phyloP scores from a whole-genome alignment of 2,797 vertebrate species.

The Crypturellus tataupa region DNA sequence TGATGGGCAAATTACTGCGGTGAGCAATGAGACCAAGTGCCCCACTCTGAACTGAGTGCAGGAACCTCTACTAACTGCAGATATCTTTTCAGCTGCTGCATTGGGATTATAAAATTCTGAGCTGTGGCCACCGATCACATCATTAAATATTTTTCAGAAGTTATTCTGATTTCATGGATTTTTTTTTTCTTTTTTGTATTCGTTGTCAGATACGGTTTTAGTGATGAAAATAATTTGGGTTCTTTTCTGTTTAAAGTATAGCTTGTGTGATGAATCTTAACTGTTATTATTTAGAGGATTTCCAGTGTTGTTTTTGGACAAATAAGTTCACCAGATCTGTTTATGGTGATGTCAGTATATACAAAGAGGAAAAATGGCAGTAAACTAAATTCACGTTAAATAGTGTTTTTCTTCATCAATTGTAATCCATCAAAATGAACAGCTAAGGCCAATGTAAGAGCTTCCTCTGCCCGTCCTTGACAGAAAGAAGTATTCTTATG shows the following conservation, averaged over 20 bases:
- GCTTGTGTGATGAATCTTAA: not conserved
- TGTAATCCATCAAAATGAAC: not conserved
- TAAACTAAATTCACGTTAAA: not conserved
- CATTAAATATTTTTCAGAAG: not conserved
- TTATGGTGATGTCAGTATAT: not conserved
- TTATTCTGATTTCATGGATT: not conserved
- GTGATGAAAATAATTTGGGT: not conserved
- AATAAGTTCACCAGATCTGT: not conserved
- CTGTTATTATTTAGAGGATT: not conserved
- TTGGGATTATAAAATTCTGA: not conserved
- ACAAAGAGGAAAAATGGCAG: not conserved
- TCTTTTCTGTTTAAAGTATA: not conserved
- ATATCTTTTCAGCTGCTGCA: not conserved
- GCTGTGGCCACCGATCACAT: not conserved
- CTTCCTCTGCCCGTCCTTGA: not conserved
- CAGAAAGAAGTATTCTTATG: not conserved
- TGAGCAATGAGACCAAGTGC: fast-evolving
- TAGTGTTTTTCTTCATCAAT: not conserved
- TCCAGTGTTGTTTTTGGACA: not conserved
- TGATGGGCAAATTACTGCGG: not conserved
- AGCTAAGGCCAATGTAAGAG: not conserved
- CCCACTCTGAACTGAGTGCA: not conserved
- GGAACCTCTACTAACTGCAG: not conserved
- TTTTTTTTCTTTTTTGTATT: not conserved
- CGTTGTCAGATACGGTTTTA: not conserved